A percentile compares a stretch with the other conserved stretches of the same genome.
Conservation (phyloP, 2,113 vertebrate species). For the Tylochromis polylepis region DNA sequence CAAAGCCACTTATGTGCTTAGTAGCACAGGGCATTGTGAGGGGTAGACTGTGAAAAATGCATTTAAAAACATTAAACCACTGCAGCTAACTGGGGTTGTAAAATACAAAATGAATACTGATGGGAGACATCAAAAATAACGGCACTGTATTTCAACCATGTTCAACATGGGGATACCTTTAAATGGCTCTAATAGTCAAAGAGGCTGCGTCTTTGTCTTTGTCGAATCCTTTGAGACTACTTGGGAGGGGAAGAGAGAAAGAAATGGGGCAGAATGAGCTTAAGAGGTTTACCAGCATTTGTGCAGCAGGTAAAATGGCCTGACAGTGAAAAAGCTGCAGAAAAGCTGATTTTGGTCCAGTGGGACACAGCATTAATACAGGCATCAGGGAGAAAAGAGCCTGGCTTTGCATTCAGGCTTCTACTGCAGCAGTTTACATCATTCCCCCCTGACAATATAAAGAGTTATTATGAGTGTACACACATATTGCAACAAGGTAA, state of each 20-base stretch:
- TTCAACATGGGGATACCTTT: conserved; percentile 8
- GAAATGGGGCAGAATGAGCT: conserved; percentile 43
- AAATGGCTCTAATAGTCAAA: conserved; percentile 43
- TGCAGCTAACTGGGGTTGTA: neutral
- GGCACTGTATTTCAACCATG: neutral
- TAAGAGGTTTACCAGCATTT: conserved; percentile 66
- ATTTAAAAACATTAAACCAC: neutral
- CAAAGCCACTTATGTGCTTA: neutral
- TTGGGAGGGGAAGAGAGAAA: neutral
- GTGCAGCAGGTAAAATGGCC: conserved; percentile 61
- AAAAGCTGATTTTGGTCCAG: conserved; percentile 60
- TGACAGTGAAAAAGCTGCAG: conserved; percentile 53
- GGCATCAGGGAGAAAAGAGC: conserved; percentile 42
- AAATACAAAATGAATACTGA: neutral
- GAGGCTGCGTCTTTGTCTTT: conserved; percentile 33
- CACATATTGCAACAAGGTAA: neutral
- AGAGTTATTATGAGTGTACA: neutral
- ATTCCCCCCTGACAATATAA: conserved; percentile 2
- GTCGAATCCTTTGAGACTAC: conserved; percentile 13
- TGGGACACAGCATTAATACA: conserved; percentile 60
- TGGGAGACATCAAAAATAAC: neutral
- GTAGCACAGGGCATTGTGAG: neutral
- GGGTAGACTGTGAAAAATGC: neutral
- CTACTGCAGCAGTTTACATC: conserved; percentile 16
- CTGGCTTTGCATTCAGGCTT: conserved; percentile 34